Base-by-base conservation (phyloP, 1,140 invertebrate species). In the Chionoecetes opilio region DNA sequence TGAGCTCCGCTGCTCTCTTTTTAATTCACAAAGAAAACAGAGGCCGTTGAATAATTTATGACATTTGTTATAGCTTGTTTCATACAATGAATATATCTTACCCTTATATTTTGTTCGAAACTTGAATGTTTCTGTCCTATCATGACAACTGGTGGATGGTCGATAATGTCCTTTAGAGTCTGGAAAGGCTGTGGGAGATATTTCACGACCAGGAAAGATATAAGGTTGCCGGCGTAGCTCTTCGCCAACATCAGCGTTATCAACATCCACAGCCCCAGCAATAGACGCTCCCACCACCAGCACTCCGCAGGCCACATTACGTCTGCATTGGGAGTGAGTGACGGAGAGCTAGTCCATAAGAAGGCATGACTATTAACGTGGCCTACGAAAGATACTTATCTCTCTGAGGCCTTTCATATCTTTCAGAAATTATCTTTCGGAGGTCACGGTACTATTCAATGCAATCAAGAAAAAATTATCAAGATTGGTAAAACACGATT, bases 101-200 rank as follows among this genome's bases (percentile, higher is more conserved):
- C 63, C 63, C 63, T 75, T 21, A 87, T 6, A 38, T 32, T 26
- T 29, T 87, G 85, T 31, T 87, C 85, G 11, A 26, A 26, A 38
- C 21, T 37, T 11, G 85, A 87, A 34, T 87, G n/a, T 34, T 87
- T 87, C 31, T 87, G 85, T 29, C 85, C 14, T 35, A 87, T 87
- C 85, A 87, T 87, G 32, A 17, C n/a, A 26, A 87, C 85, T 6
- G 14, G 37, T 11, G 32, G 85, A 9, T 87, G 29, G 29, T 87
- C 85, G 9, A 87, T 29, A 21, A 87, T 29, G 85, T 87, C 32
- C 32, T 32, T 17, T 32, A 87, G 85, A 32, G 32, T 87, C 85
- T 87, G 85, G 85, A 37, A 87, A 32, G 85, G 85, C 37, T 87
- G 85, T 17, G 85, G 85, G n/a, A 87, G 14, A 29, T 87, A 87